phyloP scores from a whole-genome alignment of 1,140 invertebrate species.

The Solenopsis fugax region DNA sequence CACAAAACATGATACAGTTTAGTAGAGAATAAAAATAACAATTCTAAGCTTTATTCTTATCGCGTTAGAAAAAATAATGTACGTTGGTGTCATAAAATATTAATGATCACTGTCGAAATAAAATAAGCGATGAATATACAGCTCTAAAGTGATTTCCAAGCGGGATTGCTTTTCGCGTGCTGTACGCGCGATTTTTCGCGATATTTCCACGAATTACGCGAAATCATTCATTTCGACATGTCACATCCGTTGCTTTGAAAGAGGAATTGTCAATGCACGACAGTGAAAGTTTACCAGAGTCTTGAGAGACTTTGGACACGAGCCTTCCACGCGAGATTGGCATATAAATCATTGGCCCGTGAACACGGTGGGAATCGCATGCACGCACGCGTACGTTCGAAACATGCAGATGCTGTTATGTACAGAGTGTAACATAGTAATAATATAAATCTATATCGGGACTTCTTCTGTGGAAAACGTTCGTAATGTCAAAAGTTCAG shows the following conservation, averaged over 20 bases:
- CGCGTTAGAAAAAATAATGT: neutral
- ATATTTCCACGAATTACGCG: neutral
- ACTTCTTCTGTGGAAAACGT: too few relatives aligned
- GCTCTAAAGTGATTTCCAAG: neutral
- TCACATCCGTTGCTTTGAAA: neutral
- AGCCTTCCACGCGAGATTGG: constrained; percentile 66
- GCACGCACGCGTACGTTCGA: constrained; percentile 1
- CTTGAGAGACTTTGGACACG: constrained; percentile 40
- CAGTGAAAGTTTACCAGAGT: constrained; percentile 64
- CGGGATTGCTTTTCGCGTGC: neutral
- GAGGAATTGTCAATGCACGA: constrained; percentile 9
- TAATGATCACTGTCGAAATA: neutral
- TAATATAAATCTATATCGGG: too few relatives aligned
- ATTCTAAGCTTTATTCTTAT: neutral
- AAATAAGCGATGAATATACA: neutral
- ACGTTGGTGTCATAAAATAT: neutral
- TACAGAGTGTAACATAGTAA: too few relatives aligned
- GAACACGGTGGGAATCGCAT: constrained; percentile 65
- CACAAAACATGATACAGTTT: neutral
- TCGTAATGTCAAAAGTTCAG: too few relatives aligned
- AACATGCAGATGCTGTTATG: neutral
- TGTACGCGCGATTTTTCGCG: neutral
- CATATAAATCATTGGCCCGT: constrained; percentile 75
- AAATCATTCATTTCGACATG: constrained; percentile 42
- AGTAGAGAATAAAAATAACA: neutral